Base-by-base conservation (phyloP, 2,113 vertebrate species). In the Gasterosteus aculeatus region DNA sequence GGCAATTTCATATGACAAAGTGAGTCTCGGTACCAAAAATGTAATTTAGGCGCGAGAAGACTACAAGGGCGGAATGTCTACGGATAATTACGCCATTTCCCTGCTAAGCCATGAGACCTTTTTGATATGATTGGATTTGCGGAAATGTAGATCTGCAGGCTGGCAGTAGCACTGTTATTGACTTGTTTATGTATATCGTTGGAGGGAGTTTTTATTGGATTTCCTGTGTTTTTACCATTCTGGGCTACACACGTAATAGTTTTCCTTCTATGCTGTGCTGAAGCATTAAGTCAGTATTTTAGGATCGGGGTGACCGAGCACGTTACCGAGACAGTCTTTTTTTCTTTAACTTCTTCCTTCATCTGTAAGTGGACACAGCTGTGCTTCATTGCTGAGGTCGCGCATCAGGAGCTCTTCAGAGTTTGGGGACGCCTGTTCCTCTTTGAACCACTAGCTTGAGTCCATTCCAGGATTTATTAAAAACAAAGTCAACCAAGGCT, bases 1-100 rank as follows among this genome's bases (percentile, higher is more conserved):
- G 39, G 60, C 83, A 78, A 87, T 88, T 88, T 80, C 70, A 80
- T 51, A 66, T 72, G 81, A 81, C 64, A 87, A 89, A 92, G 85
- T 83, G 76, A 88, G 79, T 90, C 75, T 64, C 7, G 7, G 77
- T 84, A 66, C 26, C 44, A 67, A 83, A 70, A 80, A 92, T 81
- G 71, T 5, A 88, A 89, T 92, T 86, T 78, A 53, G 56, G 57
- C 3, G n/a, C 22, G 65, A 70, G 69, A 53, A 75, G 54, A 67
- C 75, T 74, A 69, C 42, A 16, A 71, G 67, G 61, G 57, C 63
- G 60, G 72, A 78, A 80, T 81, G 85, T 89, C 82, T 77, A 72
- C 73, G 72, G 60, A 85, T 85, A 75, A 90, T 83, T 78, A 87
- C 68, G 69, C 66, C 67, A 69, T 85, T 75, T 80, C 58, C 49